phyloP scores from a whole-genome alignment of 2,888 invertebrate species.

The Spicauda simplicius region DNA sequence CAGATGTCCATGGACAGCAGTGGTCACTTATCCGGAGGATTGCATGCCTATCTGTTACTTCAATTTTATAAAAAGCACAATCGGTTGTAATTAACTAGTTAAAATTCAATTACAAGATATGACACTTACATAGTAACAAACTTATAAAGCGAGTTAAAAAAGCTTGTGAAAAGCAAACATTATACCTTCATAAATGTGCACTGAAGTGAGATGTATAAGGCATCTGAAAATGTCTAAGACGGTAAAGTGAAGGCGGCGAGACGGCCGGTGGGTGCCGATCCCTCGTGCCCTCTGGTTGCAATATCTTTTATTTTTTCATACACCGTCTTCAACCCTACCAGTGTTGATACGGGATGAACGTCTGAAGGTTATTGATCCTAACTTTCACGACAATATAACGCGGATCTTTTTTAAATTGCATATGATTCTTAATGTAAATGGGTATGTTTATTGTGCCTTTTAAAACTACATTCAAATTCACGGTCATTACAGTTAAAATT shows the following conservation, averaged over 20 bases:
- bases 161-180: neutral
- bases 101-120: no score
- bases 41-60: no score
- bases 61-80: no score
- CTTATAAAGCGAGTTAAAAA: no score
- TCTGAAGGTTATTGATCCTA: conserved; percentile 10
- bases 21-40: no score
- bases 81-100: no score
- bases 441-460: no score
- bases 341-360: neutral
- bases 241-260: conserved; percentile 3
- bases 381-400: neutral
- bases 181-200: conserved; percentile 1
- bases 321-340: conserved; percentile 7
- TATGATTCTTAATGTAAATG: no score
- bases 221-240: conserved; percentile 1
- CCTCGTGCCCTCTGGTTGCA: conserved; percentile 6
- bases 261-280: conserved; percentile 6
- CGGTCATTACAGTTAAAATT: no score
- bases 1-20: no score
- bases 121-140: no score
- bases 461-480: no score
- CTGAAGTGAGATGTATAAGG: neutral
- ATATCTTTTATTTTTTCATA: conserved; percentile 28
- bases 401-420: neutral